Evolutionary conservation across 2,888 invertebrate species (phyloP).

Genomic region (Latrodectus elegans): DNA sequence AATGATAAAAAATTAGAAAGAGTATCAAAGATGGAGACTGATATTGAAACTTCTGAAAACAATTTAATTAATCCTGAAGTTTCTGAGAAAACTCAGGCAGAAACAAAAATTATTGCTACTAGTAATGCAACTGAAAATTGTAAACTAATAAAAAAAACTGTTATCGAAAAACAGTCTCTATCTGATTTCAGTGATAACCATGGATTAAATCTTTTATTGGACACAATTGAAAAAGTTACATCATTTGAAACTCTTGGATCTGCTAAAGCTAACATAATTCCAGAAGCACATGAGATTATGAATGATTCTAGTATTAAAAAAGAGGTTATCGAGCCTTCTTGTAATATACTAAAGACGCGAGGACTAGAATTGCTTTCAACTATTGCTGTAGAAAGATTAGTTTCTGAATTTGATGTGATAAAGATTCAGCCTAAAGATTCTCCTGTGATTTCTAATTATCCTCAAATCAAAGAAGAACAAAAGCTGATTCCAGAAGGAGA

Average conservation of each 20-base stretch:
- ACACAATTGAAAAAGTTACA: slow-evolving; percentile 54
- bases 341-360: background rate
- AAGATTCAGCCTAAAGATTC: slow-evolving; percentile 13
- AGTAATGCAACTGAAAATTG: too few relatives aligned
- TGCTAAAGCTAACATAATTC: background rate
- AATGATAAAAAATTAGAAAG: too few relatives aligned
- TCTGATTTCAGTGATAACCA: slow-evolving; percentile 38
- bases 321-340: background rate
- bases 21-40: too few relatives aligned
- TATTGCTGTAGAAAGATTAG: slow-evolving; percentile 57
- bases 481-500: slow-evolving; percentile 23
- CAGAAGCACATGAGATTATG: background rate
- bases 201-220: slow-evolving; percentile 43
- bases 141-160: too few relatives aligned
- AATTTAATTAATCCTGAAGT: background rate
- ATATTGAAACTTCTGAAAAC: background rate
- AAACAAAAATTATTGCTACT: background rate
- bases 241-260: slow-evolving; percentile 21
- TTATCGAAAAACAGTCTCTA: background rate
- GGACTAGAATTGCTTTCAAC: slow-evolving; percentile 54
- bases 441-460: slow-evolving; percentile 50
- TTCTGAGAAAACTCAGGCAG: background rate
- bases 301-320: background rate
- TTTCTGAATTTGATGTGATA: slow-evolving; percentile 48
- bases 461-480: slow-evolving; percentile 37